Evolutionary conservation across 30 jellyfish, hydroid and myxozoan genomes (phyloP).

Genomic region (Catostylus mosaicus): DNA sequence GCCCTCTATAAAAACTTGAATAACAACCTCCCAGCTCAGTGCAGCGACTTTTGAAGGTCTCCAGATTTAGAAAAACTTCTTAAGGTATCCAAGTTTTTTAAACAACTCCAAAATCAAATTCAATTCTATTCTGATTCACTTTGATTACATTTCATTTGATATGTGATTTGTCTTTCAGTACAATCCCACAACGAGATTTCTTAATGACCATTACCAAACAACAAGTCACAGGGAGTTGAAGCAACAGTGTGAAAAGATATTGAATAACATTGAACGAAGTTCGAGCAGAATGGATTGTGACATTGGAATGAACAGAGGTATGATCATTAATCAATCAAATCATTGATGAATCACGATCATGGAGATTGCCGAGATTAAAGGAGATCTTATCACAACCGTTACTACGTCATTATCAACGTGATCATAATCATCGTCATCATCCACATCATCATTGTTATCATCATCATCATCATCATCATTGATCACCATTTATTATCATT

Average conservation of each 20-base stretch:
- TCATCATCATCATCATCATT: conserved; percentile 43
- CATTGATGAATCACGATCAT: no score
- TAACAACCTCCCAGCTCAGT: neutral
- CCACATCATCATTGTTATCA: conserved; percentile 28
- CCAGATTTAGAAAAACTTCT: no score
- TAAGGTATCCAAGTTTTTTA: no score
- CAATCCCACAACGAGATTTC: conserved; percentile 54
- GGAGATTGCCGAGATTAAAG: no score
- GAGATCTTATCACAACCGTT: no score
- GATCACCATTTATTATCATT: conserved; percentile 33
- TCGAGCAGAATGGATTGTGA: conserved; percentile 13
- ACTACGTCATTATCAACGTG: no score
- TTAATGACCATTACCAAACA: conserved; percentile 54
- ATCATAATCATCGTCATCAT: no score
- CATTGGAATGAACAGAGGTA: neutral
- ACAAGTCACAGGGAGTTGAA: conserved; percentile 51
- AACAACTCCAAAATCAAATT: no score
- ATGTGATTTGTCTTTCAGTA: conserved; percentile 11
- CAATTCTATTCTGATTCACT: no score
- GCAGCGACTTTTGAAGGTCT: no score
- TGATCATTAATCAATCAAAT: no score
- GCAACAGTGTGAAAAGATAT: conserved; percentile 48
- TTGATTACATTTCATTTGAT: no score
- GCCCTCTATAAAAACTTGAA: neutral
- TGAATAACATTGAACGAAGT: conserved; percentile 37